Evolutionary conservation across 2,797 vertebrate species (phyloP), one percentile per base, ranked within the genome.

Genomic region (Myripristis murdjan): DNA sequence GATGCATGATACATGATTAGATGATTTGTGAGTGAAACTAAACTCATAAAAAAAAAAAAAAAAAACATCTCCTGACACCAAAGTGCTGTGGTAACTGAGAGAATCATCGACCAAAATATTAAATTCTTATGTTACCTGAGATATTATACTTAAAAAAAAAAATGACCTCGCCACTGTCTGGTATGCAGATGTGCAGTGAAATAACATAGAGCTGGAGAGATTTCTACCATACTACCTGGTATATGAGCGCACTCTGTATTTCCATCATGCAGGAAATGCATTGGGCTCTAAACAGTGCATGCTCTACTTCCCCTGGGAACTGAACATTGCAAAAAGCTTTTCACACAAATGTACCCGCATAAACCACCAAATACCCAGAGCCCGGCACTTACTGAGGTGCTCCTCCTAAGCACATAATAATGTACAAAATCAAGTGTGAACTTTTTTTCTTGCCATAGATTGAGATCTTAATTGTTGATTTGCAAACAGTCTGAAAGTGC

Each of bases 401-500:
- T 79, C 46, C 76, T 68, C 53, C 74, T 31, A 72, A 64, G 66
- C 68, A 70, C 58, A 64, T 57, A 60, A 60, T 18, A 39, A 72
- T 33, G 23, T 81, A 75, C 57, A 82, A 86, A 85, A 88, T 79
- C 72, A 76, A 64, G 76, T 76, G 65, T 83, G 83, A 90, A 83
- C 81, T 85, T 70, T 83, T 84, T 83, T 88, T 86, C 87, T 90
- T 89, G 85, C 76, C 28, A 14, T 73, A 77, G 75, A 86, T 60
- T 28, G 60, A 83, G 86, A 91, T 91, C 81, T 87, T 87, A 84
- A 88, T 76, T 83, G 79, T 74, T 86, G 87, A 92, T 91, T 85
- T 83, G 67, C 82, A 76, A 88, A 77, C 77, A 78, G 75, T 63
- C 62, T 79, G 81, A 65, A 80, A 83, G 86, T 83, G 64, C 83